phyloP scores from a whole-genome alignment of 2,888 invertebrate species.

The Pristionchus maxplancki region DNA sequence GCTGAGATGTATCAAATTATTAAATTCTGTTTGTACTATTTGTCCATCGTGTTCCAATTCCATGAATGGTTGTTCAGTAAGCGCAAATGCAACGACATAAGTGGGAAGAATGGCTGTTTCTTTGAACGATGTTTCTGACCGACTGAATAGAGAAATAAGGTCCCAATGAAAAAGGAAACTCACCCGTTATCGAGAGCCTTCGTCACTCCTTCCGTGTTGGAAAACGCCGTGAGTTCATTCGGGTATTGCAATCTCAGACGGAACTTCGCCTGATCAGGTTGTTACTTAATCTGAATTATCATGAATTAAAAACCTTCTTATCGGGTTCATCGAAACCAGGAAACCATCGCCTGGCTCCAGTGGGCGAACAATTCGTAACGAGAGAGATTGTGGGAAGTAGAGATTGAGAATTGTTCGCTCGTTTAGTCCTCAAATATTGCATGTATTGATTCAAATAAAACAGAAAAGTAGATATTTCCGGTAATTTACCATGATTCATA shows the following conservation, averaged over 20 bases:
- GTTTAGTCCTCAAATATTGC: not conserved
- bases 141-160: not conserved
- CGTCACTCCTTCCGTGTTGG: not conserved
- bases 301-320: not conserved
- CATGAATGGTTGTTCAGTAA: not conserved
- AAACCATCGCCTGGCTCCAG: not conserved
- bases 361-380: not conserved
- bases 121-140: not conserved
- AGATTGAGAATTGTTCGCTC: not conserved
- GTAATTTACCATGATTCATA: not conserved
- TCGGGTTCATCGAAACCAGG: not conserved
- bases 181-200: not conserved
- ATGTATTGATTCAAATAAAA: not conserved
- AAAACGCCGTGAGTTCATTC: not conserved
- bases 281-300: not conserved
- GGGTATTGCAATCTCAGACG: not conserved
- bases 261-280: not conserved
- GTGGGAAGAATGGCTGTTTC: not conserved
- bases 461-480: too few species aligned
- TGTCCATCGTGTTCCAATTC: not conserved
- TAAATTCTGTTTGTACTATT: not conserved
- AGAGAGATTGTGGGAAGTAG: not conserved
- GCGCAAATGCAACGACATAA: not conserved
- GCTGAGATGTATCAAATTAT: not conserved
- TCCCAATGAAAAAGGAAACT: not conserved